Evolutionary conservation across 2,113 vertebrate genomes (phyloP), one percentile per base, ranked within the genome.

Genomic region (Sceloporus tristichus): DNA sequence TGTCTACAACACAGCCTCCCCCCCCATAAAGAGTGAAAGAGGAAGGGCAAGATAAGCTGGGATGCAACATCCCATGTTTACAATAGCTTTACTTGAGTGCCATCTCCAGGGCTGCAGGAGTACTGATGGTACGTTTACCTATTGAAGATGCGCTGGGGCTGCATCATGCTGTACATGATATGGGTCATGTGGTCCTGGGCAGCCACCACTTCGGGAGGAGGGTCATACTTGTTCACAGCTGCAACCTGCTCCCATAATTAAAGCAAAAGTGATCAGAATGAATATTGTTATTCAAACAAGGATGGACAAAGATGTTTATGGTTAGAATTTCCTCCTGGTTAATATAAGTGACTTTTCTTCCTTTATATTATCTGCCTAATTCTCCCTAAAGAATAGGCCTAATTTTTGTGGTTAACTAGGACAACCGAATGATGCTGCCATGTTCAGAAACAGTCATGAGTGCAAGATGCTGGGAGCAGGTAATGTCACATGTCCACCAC

Each of bases 131-230:
- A 2, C 4, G 42, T 65, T 89, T 93, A 99, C 99, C 98, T 99
- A 95, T 98, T 96, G 82, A 97, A 97, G 75, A 99, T 93, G 29
- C 94, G 91, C 92, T 99, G 99, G 0, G 98, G 98, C 92, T 99
- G 99, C 94, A 91, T 94, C 87, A 97, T 8, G 86, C 97, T 95
- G 89, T 95, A 96, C 84, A 97, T 92, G 14, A 98, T 18, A 0
- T 98, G 97, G 34, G 91, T 97, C 96, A 98, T 97, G 95, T 99
- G 98, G 93, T 99, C 97, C 65, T 87, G 93, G 68, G 97, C 96
- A 2, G 98, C 98, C 5, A 98, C 92, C 56, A 98, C 95, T 86
- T 99, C 98, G 25, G 97, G 92, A 38, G 98, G 98, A 89, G 99
- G 99, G 85, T 98, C 96, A 0, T 96, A 96, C 85, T 95, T 97